Conservation (phyloP, 2,113 vertebrate species). For the Mormoops blainvillei region DNA sequence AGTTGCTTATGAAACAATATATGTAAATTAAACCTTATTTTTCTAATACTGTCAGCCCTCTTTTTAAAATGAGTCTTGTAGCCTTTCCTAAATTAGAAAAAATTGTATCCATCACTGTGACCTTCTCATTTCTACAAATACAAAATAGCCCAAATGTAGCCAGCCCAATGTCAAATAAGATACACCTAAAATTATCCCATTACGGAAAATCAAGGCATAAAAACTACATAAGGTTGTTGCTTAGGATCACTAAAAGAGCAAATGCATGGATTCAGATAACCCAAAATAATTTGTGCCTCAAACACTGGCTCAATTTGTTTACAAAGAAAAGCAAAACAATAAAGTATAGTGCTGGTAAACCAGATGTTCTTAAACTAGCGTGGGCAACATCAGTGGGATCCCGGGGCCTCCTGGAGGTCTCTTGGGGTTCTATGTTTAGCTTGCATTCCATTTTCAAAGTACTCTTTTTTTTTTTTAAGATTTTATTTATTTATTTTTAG, state of each 20-base stretch:
- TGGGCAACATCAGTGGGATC: background rate
- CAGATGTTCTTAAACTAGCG: background rate
- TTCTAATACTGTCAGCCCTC: background rate
- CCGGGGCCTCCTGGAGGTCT: background rate
- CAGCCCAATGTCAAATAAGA: background rate
- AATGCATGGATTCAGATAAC: background rate
- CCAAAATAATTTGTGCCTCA: slow-evolving; percentile 22
- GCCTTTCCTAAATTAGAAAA: background rate
- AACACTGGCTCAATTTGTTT: background rate
- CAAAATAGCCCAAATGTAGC: background rate
- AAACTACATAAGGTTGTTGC: background rate
- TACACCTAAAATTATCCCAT: background rate
- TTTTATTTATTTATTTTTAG: no score
- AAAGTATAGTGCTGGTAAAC: background rate
- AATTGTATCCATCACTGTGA: background rate
- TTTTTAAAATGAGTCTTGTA: background rate
- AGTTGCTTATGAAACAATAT: background rate
- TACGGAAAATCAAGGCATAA: background rate
- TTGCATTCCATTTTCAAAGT: slow-evolving; percentile 27
- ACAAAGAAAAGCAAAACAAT: slow-evolving; percentile 13
- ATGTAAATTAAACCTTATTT: background rate
- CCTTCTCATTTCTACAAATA: background rate
- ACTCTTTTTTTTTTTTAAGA: background rate
- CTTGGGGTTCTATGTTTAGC: background rate
- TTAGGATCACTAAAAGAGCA: background rate